Evolutionary conservation across 2,888 invertebrate species (phyloP), one percentile per base, ranked within the genome.

Genomic region (Leptinotarsa tumamoca): DNA sequence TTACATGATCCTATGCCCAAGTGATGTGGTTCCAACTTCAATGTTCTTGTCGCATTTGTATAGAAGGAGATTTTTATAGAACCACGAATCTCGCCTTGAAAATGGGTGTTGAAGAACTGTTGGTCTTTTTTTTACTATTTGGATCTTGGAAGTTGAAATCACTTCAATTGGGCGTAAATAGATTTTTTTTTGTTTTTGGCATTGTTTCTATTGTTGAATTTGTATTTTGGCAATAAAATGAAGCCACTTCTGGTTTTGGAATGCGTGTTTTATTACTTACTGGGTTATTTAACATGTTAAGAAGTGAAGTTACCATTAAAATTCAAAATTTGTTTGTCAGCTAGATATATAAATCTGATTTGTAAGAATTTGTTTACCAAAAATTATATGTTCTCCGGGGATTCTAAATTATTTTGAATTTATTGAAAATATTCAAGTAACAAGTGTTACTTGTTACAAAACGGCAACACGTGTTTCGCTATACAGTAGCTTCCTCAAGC

Each of bases 211-310:
- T 23, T 63, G 63, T 63, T 63, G 63, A 63, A 63, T 63, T 63
- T 63, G 63, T 63, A 63, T 63, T 63, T 63, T 63, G 18, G 63
- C 63, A 63, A 63, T 63, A 63, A 63, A 63, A 63, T 63, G 13
- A 43, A 18, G 43, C 63, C 63, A 63, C 33, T 18, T 17, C 17
- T n/a, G 63, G 63, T 63, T 63, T 33, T 63, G 27, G 18, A 27
- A 33, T 17, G n/a, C 7, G 27, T 63, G n/a, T 63, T 43, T 33
- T 43, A 33, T 63, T 43, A 3, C 17, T 33, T 13, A 63, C 63
- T n/a, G 5, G 17, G 4, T 33, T 58, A 3, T 15, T 23, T 23
- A 18, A 18, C 18, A 18, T 13, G 18, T 54, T 2, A 10, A 43
- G 43, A 43, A 43, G 2, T 43, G 0, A 43, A 43, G 13, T 43